phyloP scores from a whole-genome alignment of 2,888 invertebrate species.

The Hypercompe scribonia region DNA sequence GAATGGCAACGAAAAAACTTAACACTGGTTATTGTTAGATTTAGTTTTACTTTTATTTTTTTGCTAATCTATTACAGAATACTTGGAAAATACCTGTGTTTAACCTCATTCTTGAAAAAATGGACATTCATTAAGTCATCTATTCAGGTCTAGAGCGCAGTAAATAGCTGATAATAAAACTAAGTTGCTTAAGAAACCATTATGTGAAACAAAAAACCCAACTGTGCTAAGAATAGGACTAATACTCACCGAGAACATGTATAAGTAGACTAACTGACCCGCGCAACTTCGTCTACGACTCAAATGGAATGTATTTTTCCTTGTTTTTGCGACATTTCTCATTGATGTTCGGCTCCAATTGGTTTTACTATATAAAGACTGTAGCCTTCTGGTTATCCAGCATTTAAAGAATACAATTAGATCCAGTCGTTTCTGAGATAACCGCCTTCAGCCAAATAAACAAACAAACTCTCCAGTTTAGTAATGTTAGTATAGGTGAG shows the following conservation, averaged over 20 bases:
- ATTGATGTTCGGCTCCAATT: too few relatives aligned
- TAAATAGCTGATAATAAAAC: not conserved
- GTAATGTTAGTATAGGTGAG: not conserved
- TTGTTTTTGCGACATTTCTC: too few relatives aligned
- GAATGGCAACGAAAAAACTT: too few relatives aligned
- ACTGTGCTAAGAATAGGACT: not conserved
- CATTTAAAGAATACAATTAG: too few relatives aligned
- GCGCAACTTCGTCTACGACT: too few relatives aligned
- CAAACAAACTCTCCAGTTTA: too few relatives aligned
- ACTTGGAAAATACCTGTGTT: not conserved
- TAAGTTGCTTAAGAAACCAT: not conserved
- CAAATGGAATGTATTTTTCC: too few relatives aligned
- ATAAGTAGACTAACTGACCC: not conserved
- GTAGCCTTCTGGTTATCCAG: too few relatives aligned
- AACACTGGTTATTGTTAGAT: too few relatives aligned
- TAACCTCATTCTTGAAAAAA: not conserved
- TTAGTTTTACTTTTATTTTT: not conserved
- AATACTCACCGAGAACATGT: not conserved
- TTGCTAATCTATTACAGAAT: not conserved
- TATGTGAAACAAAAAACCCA: not conserved
- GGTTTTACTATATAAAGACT: too few relatives aligned
- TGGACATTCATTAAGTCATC: not conserved
- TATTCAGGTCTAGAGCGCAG: not conserved
- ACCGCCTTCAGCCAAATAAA: too few relatives aligned
- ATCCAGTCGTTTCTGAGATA: too few relatives aligned